These are phyloP conservation scores for Sebastes minor DNA, from an alignment of 2,797 vertebrate genomes.

Conservation along the genomic window DNA sequence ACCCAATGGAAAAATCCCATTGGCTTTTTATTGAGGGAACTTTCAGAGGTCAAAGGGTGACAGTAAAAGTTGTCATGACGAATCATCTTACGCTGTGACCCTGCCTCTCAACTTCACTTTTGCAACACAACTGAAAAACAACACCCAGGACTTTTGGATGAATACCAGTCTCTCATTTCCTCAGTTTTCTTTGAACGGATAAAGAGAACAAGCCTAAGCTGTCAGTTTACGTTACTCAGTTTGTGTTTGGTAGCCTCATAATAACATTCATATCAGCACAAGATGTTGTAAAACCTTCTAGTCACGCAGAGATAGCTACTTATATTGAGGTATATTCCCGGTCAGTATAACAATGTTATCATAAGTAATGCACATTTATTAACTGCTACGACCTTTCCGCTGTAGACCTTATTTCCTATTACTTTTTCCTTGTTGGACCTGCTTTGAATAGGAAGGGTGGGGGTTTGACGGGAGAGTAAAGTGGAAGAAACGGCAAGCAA, in stretches of 20 bases:
- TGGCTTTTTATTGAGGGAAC: too few relatives aligned
- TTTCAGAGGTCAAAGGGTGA: background rate
- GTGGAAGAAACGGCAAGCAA: conserved; percentile 1
- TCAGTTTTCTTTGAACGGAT: conserved; percentile 1
- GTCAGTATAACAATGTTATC: conserved; percentile 33
- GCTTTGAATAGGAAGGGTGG: conserved; percentile 12
- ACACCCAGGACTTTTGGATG: background rate
- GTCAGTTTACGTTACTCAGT: background rate
- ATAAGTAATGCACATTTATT: conserved; percentile 6
- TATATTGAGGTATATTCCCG: background rate
- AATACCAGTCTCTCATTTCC: conserved; percentile 6
- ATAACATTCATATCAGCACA: conserved; percentile 1
- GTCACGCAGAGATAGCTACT: background rate
- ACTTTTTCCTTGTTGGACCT: conserved; percentile 18
- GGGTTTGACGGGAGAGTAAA: background rate
- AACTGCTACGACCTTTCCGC: conserved; percentile 22
- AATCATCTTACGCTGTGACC: background rate
- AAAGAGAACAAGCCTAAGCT: background rate
- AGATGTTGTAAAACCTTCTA: background rate
- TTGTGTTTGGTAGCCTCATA: background rate
- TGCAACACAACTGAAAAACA: conserved; percentile 13
- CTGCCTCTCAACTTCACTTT: background rate
- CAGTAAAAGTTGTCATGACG: background rate
- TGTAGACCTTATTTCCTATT: background rate
- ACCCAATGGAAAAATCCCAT: too few relatives aligned